Conservation (phyloP, 2,888 invertebrate species). For the Cryptus armator region DNA sequence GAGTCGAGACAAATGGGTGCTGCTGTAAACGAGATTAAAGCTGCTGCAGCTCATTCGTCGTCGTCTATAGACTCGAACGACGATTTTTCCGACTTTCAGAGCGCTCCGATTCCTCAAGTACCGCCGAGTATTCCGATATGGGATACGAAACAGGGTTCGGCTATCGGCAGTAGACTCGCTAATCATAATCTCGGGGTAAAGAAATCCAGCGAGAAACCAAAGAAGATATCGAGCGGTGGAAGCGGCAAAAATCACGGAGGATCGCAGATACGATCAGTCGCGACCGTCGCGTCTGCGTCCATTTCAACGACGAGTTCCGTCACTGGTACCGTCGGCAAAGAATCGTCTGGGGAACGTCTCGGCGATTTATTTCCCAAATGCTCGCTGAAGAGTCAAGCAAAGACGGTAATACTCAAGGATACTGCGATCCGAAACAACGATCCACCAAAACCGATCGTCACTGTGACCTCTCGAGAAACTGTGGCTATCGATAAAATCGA, state of each 20-base stretch:
- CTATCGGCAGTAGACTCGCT: slow-evolving; percentile 85
- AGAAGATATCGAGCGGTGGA: slow-evolving; percentile 72
- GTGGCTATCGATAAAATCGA: slow-evolving; percentile 59
- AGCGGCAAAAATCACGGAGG: slow-evolving; percentile 46
- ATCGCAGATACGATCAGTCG: slow-evolving; percentile 17
- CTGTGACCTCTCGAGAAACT: slow-evolving; percentile 19
- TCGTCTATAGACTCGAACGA: slow-evolving; percentile 77
- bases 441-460: slow-evolving; percentile 69
- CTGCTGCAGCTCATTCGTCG: slow-evolving; percentile 4
- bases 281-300: not conserved
- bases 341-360: slow-evolving; percentile 67
- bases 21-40: slow-evolving; percentile 14
- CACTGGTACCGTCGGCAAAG: slow-evolving; percentile 24
- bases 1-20: not conserved
- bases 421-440: slow-evolving; percentile 82
- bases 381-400: slow-evolving; percentile 80
- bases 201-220: slow-evolving; percentile 79
- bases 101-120: slow-evolving; percentile 76
- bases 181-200: slow-evolving; percentile 85
- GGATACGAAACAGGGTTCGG: slow-evolving; percentile 82
- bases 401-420: slow-evolving; percentile 83
- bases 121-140: slow-evolving; percentile 76
- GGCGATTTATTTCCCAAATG: slow-evolving; percentile 83
- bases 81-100: slow-evolving; percentile 86
- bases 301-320: slow-evolving; percentile 1